These are phyloP conservation scores for Echiichthys vipera DNA, from an alignment of 2,797 vertebrate genomes.

Conservation along the genomic window DNA sequence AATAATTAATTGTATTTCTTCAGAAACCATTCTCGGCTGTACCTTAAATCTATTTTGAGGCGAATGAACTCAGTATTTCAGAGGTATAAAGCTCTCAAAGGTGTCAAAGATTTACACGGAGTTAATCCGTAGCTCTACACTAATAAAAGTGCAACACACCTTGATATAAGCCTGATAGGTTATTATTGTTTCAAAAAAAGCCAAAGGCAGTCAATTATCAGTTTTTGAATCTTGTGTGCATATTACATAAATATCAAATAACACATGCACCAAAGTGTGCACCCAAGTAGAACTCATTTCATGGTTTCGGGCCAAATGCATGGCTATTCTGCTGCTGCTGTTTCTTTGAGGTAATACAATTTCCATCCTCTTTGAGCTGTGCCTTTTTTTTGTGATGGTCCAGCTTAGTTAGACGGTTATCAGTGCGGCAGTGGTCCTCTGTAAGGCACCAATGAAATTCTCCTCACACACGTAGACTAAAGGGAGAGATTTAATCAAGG, in stretches of 20 bases:
- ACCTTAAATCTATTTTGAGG: slow-evolving; percentile 25
- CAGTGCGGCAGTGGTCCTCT: slow-evolving; percentile 23
- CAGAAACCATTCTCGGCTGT: neutral
- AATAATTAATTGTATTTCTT: slow-evolving; percentile 40
- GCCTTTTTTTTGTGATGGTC: slow-evolving; percentile 37
- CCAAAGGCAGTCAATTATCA: slow-evolving; percentile 29
- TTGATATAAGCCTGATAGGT: slow-evolving; percentile 28
- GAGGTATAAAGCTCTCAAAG: slow-evolving; percentile 36
- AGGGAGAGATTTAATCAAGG: slow-evolving; percentile 39
- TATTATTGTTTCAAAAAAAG: slow-evolving; percentile 44
- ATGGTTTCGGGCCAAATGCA: slow-evolving; percentile 48
- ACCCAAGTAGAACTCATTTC: slow-evolving; percentile 39
- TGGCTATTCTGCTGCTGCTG: slow-evolving; percentile 20
- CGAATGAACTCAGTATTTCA: slow-evolving; percentile 37
- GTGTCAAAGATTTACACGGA: slow-evolving; percentile 40
- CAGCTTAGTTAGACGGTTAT: slow-evolving; percentile 25
- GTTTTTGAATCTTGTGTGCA: slow-evolving; percentile 24
- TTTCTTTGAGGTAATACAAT: slow-evolving; percentile 38
- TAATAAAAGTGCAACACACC: slow-evolving; percentile 16
- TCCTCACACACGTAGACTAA: slow-evolving; percentile 7
- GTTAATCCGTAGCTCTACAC: slow-evolving; percentile 41
- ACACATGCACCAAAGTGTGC: slow-evolving; percentile 40
- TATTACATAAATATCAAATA: slow-evolving; percentile 57
- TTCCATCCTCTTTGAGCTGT: slow-evolving; percentile 23
- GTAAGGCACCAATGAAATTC: slow-evolving; percentile 14